Conservation (phyloP, 2,113 vertebrate genomes). For the Lagenorhynchus albirostris region DNA sequence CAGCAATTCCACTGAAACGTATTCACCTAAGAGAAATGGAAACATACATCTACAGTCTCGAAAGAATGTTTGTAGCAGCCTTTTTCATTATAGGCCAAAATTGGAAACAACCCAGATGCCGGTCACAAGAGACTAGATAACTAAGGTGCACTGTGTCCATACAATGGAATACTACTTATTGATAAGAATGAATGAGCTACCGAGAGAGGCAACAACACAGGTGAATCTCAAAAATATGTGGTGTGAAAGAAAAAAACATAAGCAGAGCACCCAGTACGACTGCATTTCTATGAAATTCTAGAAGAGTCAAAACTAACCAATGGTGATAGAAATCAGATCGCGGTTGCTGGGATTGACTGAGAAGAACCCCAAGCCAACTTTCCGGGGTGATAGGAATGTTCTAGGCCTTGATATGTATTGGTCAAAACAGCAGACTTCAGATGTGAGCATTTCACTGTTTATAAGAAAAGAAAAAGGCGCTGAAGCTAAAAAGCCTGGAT, state of each 20-base stretch:
- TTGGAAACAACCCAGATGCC: neutral
- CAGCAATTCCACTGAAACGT: neutral
- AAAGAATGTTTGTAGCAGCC: neutral
- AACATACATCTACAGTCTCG: neutral
- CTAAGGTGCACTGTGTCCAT: neutral
- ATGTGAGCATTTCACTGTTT: neutral
- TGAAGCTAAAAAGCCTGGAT: neutral
- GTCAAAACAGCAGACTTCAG: neutral
- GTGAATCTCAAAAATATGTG: neutral
- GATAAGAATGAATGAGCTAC: neutral
- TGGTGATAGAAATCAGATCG: neutral
- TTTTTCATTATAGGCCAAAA: neutral
- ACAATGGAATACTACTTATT: neutral
- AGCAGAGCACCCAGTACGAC: neutral
- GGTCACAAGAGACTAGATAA: neutral
- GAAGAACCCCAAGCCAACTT: neutral
- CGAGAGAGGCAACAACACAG: fast-evolving
- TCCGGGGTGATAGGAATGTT: neutral
- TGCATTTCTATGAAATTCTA: neutral
- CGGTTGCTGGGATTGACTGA: neutral
- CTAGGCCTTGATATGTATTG: neutral
- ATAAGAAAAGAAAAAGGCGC: neutral
- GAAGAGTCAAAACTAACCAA: neutral
- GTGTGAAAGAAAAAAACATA: neutral
- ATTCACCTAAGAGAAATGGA: neutral